Conservation (phyloP, 2,113 vertebrate species). For the Falco punctatus region DNA sequence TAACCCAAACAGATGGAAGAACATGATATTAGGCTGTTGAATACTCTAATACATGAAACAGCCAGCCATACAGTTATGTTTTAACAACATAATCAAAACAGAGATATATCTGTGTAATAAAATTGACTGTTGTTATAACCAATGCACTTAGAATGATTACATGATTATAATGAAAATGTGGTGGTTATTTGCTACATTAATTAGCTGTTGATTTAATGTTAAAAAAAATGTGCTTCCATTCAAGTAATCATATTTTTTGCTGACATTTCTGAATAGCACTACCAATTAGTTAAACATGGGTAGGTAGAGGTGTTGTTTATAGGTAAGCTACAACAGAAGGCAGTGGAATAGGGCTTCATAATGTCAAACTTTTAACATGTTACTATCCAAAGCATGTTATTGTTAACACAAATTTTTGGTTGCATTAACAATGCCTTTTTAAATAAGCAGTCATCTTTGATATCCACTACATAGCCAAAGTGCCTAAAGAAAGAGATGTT, state of each 20-base stretch:
- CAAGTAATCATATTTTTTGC: slow-evolving; percentile 40
- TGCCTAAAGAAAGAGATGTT: background rate
- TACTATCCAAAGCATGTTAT: background rate
- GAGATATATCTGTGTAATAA: slow-evolving; percentile 40
- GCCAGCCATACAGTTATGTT: background rate
- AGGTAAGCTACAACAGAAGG: background rate
- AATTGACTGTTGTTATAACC: slow-evolving; percentile 30
- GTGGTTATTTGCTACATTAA: slow-evolving; percentile 50
- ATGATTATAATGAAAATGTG: slow-evolving; percentile 26
- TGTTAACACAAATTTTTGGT: background rate
- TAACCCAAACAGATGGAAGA: slow-evolving; percentile 13
- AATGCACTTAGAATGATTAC: slow-evolving; percentile 5
- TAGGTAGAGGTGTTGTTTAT: background rate
- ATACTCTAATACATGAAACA: slow-evolving; percentile 17
- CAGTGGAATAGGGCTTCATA: background rate
- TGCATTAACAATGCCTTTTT: background rate
- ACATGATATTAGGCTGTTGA: background rate
- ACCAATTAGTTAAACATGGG: slow-evolving; percentile 18
- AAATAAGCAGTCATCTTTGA: background rate
- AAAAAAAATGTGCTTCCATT: slow-evolving; percentile 36
- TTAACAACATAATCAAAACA: slow-evolving; percentile 41
- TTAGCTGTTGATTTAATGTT: slow-evolving; percentile 52
- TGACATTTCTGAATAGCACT: slow-evolving; percentile 21
- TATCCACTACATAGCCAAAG: background rate
- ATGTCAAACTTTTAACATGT: background rate